Evolutionary conservation across 2,888 invertebrate genomes (phyloP), one percentile per base, ranked within the genome.

Genomic region (Horisme vitalbata): DNA sequence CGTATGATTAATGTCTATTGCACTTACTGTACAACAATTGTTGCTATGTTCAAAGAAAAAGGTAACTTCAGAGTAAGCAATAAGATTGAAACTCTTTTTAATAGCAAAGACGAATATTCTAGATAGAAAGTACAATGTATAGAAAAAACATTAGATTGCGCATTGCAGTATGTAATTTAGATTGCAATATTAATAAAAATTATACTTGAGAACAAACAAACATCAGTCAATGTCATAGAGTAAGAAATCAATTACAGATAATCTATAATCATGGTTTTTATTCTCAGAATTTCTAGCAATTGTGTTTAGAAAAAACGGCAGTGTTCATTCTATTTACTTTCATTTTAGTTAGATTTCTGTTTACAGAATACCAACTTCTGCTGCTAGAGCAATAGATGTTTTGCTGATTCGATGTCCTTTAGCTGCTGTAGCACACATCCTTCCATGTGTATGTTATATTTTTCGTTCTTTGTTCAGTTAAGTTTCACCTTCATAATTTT

Each of bases 1-100:
- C 71, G 71, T 78, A 87, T 88, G 88, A 88, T 88, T 88, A 83
- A 88, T 88, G 88, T 77, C 72, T 72, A 71, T 51, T 75, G 76
- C 68, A 71, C 68, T 67, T 73, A 71, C 73, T 71, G 70, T 71
- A 61, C 68, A 65, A 70, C 68, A 64, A 68, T 63, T 57, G 53
- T 46, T 57, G 52, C 21, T 51, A 47, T 53, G 51, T 44, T 27
- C 18, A 35, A 6, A 8, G 31, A 12, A 44, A 45, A 36, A 39
- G 21, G n/a, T 21, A 24, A 27, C 39, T 14, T 34, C 27, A 9
- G 0, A 0, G 37, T 32, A 30, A 37, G 9, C 4, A 3, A 37
- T 49, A 54, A 34, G 45, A 43, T 34, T 15, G 15, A 28, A 11
- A 62, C 68, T 60, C 45, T 54, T 67, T 68, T 73, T 75, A 74